Conservation (phyloP, 2,888 invertebrate genomes). For the Smittia sp. region DNA sequence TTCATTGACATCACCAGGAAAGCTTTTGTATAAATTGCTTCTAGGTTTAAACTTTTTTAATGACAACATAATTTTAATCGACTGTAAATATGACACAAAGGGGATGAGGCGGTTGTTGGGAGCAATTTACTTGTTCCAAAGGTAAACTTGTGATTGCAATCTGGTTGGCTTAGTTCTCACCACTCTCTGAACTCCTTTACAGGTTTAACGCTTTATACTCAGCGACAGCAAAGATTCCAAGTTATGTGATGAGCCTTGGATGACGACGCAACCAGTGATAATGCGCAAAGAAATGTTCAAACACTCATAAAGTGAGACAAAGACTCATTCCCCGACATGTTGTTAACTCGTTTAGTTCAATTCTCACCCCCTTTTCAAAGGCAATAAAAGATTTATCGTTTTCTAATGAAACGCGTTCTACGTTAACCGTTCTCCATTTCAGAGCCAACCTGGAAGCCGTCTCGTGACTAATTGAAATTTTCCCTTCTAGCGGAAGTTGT, state of each 20-base stretch:
- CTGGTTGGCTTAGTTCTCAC: not conserved
- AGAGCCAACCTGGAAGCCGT: not conserved
- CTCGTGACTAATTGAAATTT: slow-evolving; percentile 1
- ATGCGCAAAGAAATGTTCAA: slow-evolving; percentile 21
- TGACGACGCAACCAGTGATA: slow-evolving; percentile 24
- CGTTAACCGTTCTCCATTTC: too few relatives aligned
- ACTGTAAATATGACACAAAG: not conserved
- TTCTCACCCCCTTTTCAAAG: too few relatives aligned
- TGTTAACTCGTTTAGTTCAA: too few relatives aligned
- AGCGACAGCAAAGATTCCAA: slow-evolving; percentile 38
- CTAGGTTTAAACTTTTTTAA: not conserved
- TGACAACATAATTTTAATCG: not conserved
- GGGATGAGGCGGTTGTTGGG: not conserved
- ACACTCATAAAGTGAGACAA: slow-evolving; percentile 3
- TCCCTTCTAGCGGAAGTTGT: not conserved
- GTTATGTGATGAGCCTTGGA: slow-evolving; percentile 35
- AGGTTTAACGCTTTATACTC: slow-evolving; percentile 39
- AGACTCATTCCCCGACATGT: not conserved
- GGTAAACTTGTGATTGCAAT: too few relatives aligned
- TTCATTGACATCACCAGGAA: slow-evolving; percentile 19
- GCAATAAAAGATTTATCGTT: too few relatives aligned
- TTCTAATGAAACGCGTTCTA: too few relatives aligned
- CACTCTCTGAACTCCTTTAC: not conserved
- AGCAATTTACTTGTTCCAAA: not conserved
- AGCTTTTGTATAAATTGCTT: slow-evolving; percentile 2